A percentile compares a stretch with the other conserved stretches of the same genome.
These are phyloP conservation scores for Xiphorhynchus elegans DNA, from an alignment of 2,113 vertebrate genomes.

Conservation along the genomic window DNA sequence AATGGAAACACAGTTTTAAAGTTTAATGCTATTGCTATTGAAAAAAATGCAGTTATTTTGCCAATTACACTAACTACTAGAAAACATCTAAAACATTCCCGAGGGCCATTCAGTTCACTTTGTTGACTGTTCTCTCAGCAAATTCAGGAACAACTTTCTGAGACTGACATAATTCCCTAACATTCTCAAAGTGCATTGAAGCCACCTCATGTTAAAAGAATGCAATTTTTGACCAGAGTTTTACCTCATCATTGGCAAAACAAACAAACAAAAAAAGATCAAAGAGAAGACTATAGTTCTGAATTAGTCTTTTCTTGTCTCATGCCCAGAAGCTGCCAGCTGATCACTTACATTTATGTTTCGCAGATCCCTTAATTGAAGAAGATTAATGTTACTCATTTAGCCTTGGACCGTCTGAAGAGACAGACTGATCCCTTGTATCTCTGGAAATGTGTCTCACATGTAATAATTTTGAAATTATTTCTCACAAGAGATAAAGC, in stretches of 20 bases:
- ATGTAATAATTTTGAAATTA: not conserved
- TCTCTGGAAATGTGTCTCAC: not conserved
- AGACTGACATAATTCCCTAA: not conserved
- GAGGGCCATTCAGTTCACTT: not conserved
- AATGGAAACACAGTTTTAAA: not conserved
- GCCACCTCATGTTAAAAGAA: not conserved
- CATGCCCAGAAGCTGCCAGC: conserved; percentile 64
- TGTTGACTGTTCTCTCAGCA: not conserved
- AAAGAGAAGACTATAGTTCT: conserved; percentile 2
- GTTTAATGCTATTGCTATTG: not conserved
- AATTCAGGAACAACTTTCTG: not conserved
- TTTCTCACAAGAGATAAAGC: not conserved
- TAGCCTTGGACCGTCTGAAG: conserved; percentile 53
- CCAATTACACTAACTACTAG: conserved; percentile 22
- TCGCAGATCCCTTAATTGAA: conserved; percentile 58
- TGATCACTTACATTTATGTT: conserved; percentile 65
- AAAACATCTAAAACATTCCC: not conserved
- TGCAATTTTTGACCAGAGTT: not conserved
- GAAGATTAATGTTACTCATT: conserved; percentile 60
- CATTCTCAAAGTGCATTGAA: not conserved
- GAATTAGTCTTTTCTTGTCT: conserved; percentile 66
- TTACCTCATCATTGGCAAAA: conserved; percentile 12
- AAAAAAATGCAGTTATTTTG: conserved; percentile 43
- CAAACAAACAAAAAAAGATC: conserved; percentile 36
- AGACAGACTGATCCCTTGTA: conserved; percentile 65